A percentile compares a stretch with the other conserved stretches of the same genome.
Evolutionary conservation across 2,797 vertebrate genomes (phyloP).

Genomic region (Botia almorhae): DNA sequence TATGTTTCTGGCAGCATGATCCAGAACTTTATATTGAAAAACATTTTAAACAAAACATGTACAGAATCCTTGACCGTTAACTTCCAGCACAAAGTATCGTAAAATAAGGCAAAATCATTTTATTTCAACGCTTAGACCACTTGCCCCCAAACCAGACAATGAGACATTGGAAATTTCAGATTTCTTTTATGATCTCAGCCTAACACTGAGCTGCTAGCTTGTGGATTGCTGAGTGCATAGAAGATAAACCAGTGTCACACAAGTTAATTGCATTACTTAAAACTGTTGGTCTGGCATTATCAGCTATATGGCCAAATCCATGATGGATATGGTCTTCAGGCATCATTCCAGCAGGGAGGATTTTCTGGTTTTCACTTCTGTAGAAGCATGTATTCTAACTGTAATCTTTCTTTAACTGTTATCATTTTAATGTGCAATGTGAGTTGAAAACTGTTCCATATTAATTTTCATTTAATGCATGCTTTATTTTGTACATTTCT

Average conservation of each 20-base stretch:
- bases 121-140: background rate
- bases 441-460: background rate
- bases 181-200: conserved; percentile 19
- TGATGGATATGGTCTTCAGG: background rate
- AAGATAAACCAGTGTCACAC: conserved; percentile 38
- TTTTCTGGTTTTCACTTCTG: background rate
- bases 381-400: background rate
- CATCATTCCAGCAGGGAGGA: background rate
- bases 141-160: background rate
- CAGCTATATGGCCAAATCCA: conserved; percentile 1
- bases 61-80: conserved; percentile 22
- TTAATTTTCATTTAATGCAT: background rate
- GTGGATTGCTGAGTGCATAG: background rate
- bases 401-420: background rate
- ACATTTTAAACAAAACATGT: background rate
- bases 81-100: background rate
- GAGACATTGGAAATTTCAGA: conserved; percentile 29
- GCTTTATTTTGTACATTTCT: background rate
- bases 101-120: background rate
- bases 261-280: conserved; percentile 43
- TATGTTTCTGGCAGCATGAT: background rate
- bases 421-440: background rate
- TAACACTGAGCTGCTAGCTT: background rate
- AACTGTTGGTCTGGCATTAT: conserved; percentile 12
- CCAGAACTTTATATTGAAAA: background rate